Evolutionary conservation across 2,113 vertebrate genomes (phyloP), one percentile per base, ranked within the genome.

Genomic region (Chaetodon auriga): DNA sequence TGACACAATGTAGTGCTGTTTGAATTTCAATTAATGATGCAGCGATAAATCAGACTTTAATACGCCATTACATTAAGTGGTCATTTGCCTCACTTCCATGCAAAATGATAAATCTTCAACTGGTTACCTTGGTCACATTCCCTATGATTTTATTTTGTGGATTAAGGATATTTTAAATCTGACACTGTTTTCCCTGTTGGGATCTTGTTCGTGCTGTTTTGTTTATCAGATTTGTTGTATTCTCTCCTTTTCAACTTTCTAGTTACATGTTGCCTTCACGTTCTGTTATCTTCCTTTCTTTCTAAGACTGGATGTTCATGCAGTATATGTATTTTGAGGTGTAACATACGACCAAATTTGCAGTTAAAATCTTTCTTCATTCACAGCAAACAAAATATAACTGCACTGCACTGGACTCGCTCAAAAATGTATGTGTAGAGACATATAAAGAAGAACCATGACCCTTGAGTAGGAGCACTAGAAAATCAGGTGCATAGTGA

Each of bases 1-100:
- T 45, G 9, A 78, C 23, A 38, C 51, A 53, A 69, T 51, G 49
- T 15, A 68, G 25, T 41, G 12, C 49, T 13, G 35, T 75, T 60
- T 72, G 23, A 89, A 58, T 75, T 35, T 49, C 18, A 71, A 53
- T 68, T 72, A 68, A 83, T 36, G 57, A 54, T 53, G 61, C 41
- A 45, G 55, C 1, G 14, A 54, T n/a, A 61, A 70, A n/a, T 64
- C 55, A 45, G 4, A 75, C 19, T 45, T 68, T 48, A 55, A 74
- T 36, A 12, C 66, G 12, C 12, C 19, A 63, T 72, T 86, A 62
- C 6, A 7, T 75, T 54, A 74, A 69, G 55, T 7, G n/a, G 45
- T 51, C 12, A 46, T 68, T 80, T 70, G 19, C 36, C 25, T 71
- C 45, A 68, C 19, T 70, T 57, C 13, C 36, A 82, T 55, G 19